phyloP scores from a whole-genome alignment of 2,797 vertebrate species.

The Mycteria americana region DNA sequence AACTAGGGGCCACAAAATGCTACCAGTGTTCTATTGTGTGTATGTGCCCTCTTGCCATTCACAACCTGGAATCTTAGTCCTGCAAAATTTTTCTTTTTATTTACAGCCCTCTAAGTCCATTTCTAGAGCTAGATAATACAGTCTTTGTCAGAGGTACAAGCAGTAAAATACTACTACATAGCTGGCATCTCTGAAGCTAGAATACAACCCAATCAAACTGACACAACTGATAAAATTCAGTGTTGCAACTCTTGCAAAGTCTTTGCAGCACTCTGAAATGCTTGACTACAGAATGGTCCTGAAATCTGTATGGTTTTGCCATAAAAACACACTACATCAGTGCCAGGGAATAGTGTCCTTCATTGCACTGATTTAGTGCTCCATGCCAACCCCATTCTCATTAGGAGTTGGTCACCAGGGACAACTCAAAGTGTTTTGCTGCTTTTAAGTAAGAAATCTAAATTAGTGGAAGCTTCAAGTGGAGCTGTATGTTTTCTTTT shows the following conservation, averaged over 20 bases:
- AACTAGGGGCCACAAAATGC: not conserved
- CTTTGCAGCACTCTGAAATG: not conserved
- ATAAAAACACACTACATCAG: not conserved
- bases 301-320: not conserved
- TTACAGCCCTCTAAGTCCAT: slow-evolving; percentile 6
- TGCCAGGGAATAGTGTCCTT: not conserved
- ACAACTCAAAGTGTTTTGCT: not conserved
- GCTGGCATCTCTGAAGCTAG: not conserved
- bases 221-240: slow-evolving; percentile 4
- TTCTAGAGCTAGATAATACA: not conserved
- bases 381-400: not conserved
- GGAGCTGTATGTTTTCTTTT: not conserved
- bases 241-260: not conserved
- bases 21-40: not conserved
- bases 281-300: not conserved
- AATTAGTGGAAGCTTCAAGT: not conserved
- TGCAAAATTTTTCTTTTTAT: slow-evolving; percentile 14
- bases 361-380: not conserved
- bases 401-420: not conserved
- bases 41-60: not conserved
- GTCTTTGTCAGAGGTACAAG: slow-evolving; percentile 1
- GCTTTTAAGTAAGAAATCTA: slow-evolving; percentile 29
- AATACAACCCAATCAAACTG: slow-evolving; percentile 20
- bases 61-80: not conserved
- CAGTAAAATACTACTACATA: not conserved